Base-by-base conservation (phyloP, 2,797 vertebrate species). In the Coregonus sp. region DNA sequence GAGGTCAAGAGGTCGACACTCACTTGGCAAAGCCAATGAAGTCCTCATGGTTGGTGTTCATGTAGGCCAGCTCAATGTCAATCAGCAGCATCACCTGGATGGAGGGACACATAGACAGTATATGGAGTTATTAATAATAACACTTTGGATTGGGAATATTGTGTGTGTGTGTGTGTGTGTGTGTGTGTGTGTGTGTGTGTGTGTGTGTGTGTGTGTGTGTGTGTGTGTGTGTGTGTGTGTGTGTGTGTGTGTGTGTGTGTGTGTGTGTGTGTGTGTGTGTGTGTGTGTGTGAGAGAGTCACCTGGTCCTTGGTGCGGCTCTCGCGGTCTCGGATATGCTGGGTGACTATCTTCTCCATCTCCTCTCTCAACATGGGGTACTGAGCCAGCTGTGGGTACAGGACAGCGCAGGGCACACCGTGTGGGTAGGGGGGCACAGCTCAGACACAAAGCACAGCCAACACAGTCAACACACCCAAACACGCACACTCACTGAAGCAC, bases 11-110 rank as follows among this genome's bases (percentile, higher is more conserved):
- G 37, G 51, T 7, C 4, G 3, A 35, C 15, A 81, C 96, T 96
- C 95, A 99, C 97, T 98, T 99, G 88, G 97, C 97, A 86, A 99
- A 99, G 79, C 97, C 97, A 81, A 98, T 98, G 91, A 99, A 99
- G 86, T 99, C 97, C 78, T 99, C 97, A 0, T 99, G 97, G 90
- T 99, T 98, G 73, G 97, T 99, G 86, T 98, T 99, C 93, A 99
- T 96, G 85, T 99, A 99, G 78, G 97, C 93, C 91, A 99, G 85
- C 82, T 98, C 97, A 0, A 98, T 97, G 80, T 99, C 97, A 74
- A 99, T 98, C 84, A 98, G 93, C 75, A 99, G 90, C 95, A 99
- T 94, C 85, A 98, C 97, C 97, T 98, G 73, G 67, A 25, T 25
- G 5, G 67, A 4, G 35, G 18, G 35, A 20, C 5, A 70, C 9